A percentile compares a stretch with the other conserved stretches of the same genome.
phyloP scores from a whole-genome alignment of 2,113 vertebrate genomes.

The Cygnus buccinator region DNA sequence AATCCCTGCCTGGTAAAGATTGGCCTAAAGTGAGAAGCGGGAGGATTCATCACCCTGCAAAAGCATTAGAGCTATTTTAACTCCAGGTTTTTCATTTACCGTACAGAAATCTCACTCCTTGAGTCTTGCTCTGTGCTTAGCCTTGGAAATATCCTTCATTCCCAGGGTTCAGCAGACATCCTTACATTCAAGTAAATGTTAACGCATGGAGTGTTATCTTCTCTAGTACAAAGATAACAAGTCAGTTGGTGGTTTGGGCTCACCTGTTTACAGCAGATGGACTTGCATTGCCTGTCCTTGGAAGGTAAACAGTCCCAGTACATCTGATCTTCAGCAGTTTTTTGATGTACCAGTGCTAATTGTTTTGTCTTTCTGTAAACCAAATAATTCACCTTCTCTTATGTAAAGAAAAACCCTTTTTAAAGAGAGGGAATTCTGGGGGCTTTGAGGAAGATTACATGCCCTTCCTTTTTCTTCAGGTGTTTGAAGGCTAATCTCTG shows the following conservation, averaged over 20 bases:
- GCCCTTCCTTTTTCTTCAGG: not conserved
- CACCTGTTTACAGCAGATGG: not conserved
- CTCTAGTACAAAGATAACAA: not conserved
- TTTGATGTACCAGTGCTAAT: not conserved
- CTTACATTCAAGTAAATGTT: not conserved
- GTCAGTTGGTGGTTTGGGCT: not conserved
- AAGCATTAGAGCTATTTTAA: not conserved
- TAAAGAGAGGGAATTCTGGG: not conserved
- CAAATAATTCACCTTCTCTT: not conserved
- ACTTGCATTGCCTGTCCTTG: not conserved
- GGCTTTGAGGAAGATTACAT: not conserved
- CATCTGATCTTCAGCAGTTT: accelerated
- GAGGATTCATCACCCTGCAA: not conserved
- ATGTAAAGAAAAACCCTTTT: not conserved
- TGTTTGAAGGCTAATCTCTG: not conserved
- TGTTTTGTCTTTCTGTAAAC: not conserved
- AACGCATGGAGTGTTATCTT: accelerated
- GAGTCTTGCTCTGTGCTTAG: not conserved
- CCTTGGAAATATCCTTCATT: not conserved
- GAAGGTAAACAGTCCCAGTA: not conserved
- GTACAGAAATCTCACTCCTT: not conserved
- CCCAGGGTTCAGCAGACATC: not conserved
- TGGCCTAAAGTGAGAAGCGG: not conserved
- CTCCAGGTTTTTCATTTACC: not conserved
- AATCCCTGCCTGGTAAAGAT: not conserved